Base-by-base conservation (phyloP, 2,797 vertebrate species). In the Lepilemur septentrionalis region DNA sequence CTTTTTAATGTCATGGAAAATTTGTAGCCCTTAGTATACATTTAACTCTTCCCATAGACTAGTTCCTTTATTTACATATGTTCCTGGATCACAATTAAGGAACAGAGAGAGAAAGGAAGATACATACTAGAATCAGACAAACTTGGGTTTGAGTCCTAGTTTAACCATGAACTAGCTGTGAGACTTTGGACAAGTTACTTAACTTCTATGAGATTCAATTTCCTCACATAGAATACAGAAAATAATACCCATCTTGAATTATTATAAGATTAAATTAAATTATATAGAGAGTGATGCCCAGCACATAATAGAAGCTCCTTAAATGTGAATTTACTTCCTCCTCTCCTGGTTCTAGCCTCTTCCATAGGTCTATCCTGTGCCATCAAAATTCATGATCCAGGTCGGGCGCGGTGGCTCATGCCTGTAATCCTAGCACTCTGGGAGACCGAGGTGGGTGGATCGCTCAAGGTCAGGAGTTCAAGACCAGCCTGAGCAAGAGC, bases 1-100 rank as follows among this genome's bases (percentile, higher is more conserved):
- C 46, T 72, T 65, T 86, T 35, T 50, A 80, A 89, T 57, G 13
- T 88, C 87, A 88, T 17, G 72, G 70, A 90, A 93, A 96, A 93
- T 73, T 1, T 91, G 25, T 50, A 93, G 23, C n/a, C n/a, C 5
- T 94, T 70, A 43, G 17, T 72, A 97, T 25, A 70, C 32, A 75
- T 61, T 52, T 89, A 85, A 93, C 20, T 79, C 2, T 11, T 35
- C 12, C n/a, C 25, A 95, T 23, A 28, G 35, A 48, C 55, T 13
- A 59, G 12, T 87, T 93, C n/a, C 41, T 88, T 73, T 78, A 4
- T 91, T 85, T 90, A 18, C 23, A 43, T 79, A 87, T 73, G 43
- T 83, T 87, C 30, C 80, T 78, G 69, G 43, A 63, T 80, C 52
- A 61, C 17, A 86, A 20, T n/a, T 25, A 91, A 83, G 25, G 2